A percentile compares a stretch with the other conserved stretches of the same genome.
phyloP scores from a whole-genome alignment of 2,113 vertebrate genomes.

The Antechinus flavipes region DNA sequence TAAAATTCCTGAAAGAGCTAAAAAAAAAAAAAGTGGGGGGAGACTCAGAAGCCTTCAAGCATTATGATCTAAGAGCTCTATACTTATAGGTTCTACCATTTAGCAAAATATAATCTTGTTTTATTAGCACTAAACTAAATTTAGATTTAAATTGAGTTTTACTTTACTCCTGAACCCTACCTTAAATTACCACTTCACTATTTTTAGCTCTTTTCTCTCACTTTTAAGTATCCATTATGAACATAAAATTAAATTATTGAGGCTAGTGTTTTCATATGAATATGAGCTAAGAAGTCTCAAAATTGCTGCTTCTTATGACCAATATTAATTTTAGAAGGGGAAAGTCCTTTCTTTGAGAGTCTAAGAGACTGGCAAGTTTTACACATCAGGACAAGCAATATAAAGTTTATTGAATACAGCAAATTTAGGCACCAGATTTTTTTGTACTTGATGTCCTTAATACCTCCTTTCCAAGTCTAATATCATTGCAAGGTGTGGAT shows the following conservation, averaged over 20 bases:
- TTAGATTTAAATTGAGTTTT: constrained; percentile 24
- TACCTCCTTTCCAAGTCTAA: background rate
- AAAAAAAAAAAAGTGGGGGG: background rate
- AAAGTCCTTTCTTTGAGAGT: background rate
- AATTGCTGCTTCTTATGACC: background rate
- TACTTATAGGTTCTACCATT: background rate
- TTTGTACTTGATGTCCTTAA: background rate
- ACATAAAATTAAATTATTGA: constrained; percentile 42
- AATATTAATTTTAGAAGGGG: constrained; percentile 27
- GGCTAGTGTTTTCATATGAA: constrained; percentile 32
- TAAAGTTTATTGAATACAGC: background rate
- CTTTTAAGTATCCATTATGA: constrained; percentile 20
- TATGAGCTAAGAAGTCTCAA: background rate
- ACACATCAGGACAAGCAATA: background rate
- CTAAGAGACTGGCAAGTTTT: background rate
- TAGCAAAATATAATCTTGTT: constrained; percentile 12
- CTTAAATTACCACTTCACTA: constrained; percentile 24
- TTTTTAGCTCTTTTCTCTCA: constrained; percentile 44
- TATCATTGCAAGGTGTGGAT: background rate
- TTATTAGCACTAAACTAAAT: constrained; percentile 29
- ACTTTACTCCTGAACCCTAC: constrained; percentile 1
- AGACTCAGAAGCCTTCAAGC: background rate
- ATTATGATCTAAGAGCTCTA: background rate
- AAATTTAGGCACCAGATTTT: background rate
- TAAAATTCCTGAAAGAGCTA: background rate